Percentiles rank a stretch among this genome's conserved stretches.
Conservation (phyloP, 2,113 vertebrate genomes). For the Elachura formosa region DNA sequence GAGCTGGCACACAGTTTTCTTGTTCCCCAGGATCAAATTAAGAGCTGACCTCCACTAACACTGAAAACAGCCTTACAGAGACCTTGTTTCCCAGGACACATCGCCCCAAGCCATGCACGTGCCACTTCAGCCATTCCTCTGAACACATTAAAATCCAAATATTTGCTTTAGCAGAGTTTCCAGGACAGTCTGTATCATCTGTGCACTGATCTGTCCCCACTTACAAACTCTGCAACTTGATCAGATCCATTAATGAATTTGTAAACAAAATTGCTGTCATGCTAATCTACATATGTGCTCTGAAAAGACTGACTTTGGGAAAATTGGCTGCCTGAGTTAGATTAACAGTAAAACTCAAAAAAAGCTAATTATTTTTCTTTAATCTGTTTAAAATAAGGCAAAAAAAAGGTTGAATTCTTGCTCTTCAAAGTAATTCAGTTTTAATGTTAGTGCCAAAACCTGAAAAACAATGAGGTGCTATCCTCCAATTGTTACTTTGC, state of each 20-base stretch:
- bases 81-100: background rate
- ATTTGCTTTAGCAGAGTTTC: background rate
- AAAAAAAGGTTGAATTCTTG: background rate
- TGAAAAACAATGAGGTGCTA: background rate
- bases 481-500: background rate
- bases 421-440: background rate
- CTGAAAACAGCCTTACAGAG: background rate
- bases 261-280: background rate
- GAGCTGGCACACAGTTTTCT: background rate
- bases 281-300: background rate
- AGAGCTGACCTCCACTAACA: background rate
- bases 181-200: background rate
- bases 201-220: background rate
- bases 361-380: background rate
- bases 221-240: background rate
- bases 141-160: background rate
- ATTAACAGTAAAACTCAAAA: background rate
- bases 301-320: background rate
- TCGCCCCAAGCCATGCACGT: rapidly evolving
- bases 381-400: background rate
- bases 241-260: background rate
- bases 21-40: background rate
- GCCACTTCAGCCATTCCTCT: background rate
- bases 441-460: background rate
- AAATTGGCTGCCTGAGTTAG: background rate